Conservation (phyloP, 1,140 invertebrate species). For the Micrasema minimum region DNA sequence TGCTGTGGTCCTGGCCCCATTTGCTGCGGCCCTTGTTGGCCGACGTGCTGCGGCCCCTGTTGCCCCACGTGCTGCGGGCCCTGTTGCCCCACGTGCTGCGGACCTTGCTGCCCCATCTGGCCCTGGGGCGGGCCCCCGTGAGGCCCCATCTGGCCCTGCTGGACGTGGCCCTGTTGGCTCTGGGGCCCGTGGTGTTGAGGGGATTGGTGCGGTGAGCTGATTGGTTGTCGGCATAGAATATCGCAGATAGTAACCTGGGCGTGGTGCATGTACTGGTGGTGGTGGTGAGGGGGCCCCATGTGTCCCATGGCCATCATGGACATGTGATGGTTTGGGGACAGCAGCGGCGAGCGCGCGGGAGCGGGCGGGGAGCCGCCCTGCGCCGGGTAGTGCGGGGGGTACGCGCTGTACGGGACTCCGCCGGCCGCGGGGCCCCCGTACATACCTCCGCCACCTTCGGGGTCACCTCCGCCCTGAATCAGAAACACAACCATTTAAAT, state of each 20-base stretch:
- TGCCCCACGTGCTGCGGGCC: too few relatives aligned
- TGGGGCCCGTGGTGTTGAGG: constrained; percentile 57
- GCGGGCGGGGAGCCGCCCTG: constrained; percentile 43
- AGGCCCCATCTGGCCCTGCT: constrained; percentile 58
- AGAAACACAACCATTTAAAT: not conserved
- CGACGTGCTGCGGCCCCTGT: constrained; percentile 16
- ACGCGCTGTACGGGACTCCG: constrained; percentile 67
- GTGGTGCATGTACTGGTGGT: constrained; percentile 59
- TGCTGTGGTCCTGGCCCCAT: constrained; percentile 45
- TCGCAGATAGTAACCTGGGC: not conserved
- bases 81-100: constrained; percentile 58
- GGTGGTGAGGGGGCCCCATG: constrained; percentile 59
- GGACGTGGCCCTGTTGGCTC: too few relatives aligned
- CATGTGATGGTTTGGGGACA: constrained; percentile 50
- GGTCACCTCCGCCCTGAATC: constrained; percentile 62
- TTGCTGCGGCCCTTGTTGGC: constrained; percentile 57
- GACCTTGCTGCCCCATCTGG: constrained; percentile 64
- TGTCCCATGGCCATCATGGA: constrained; percentile 54
- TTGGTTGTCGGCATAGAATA: constrained; percentile 41
- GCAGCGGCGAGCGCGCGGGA: constrained; percentile 48
- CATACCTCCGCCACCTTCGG: constrained; percentile 57
- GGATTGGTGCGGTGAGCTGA: constrained; percentile 57
- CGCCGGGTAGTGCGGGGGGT: constrained; percentile 65
- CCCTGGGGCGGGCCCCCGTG: constrained; percentile 51
- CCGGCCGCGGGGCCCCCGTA: constrained; percentile 33